Evolutionary conservation across 2,888 invertebrate genomes (phyloP).

Genomic region (Dermolepida albohirtum): DNA sequence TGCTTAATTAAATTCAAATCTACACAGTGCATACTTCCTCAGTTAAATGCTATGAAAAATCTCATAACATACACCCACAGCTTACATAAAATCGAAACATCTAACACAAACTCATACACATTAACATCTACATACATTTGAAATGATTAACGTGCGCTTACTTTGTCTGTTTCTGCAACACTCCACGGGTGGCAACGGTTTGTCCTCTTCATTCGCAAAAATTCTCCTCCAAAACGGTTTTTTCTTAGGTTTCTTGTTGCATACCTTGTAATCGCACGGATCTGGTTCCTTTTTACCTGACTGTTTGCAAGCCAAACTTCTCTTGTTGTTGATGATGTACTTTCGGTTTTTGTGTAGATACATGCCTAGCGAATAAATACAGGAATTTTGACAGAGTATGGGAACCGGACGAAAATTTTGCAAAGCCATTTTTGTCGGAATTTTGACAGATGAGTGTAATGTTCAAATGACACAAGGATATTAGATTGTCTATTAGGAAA

Average conservation of each 20-base stretch:
- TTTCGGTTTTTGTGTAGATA: constrained; percentile 41
- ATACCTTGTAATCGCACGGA: constrained; percentile 37
- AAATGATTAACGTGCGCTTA: background rate
- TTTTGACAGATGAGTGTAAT: constrained; percentile 3
- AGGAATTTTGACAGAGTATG: background rate
- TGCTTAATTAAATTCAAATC: no score
- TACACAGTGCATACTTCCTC: no score
- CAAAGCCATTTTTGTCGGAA: constrained; percentile 20
- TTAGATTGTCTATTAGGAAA: no score
- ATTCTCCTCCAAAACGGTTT: constrained; percentile 45
- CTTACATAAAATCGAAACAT: no score
- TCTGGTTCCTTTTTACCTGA: constrained; percentile 18
- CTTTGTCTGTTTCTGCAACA: constrained; percentile 39
- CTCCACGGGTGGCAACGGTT: constrained; percentile 39
- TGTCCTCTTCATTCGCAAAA: constrained; percentile 29
- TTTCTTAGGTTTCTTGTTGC: constrained; percentile 43
- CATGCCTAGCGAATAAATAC: constrained; percentile 8
- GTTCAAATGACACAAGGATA: background rate
- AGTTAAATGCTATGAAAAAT: no score
- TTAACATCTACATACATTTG: no score
- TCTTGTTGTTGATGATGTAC: constrained; percentile 34
- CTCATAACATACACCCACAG: no score
- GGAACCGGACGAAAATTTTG: constrained; percentile 10
- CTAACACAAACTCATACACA: no score
- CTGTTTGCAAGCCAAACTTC: constrained; percentile 4